A percentile compares a stretch with the other conserved stretches of the same genome.
Conservation (phyloP, 2,888 invertebrate genomes). For the Zootermopsis nevadensis region DNA sequence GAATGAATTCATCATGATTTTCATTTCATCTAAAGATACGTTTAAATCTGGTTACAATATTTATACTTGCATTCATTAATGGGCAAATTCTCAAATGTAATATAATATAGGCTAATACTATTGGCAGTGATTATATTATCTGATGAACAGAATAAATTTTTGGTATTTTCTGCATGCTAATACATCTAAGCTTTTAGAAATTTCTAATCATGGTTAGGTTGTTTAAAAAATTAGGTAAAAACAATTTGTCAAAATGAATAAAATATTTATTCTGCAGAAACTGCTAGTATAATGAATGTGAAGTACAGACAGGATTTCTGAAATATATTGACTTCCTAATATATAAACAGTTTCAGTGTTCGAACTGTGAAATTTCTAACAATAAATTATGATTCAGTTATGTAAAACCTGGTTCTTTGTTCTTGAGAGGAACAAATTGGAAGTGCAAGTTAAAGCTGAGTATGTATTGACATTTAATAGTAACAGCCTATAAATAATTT, state of each 20-base stretch:
- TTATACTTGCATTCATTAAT: background rate
- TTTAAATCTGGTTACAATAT: background rate
- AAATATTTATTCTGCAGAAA: no score
- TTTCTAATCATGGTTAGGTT: no score
- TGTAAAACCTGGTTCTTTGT: background rate
- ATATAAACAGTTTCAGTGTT: background rate
- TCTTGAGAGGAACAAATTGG: background rate
- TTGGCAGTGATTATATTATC: background rate
- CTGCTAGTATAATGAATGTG: no score
- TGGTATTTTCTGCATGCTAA: no score
- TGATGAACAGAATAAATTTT: no score
- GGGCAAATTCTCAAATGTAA: background rate
- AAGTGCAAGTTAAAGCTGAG: background rate
- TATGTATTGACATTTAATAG: background rate
- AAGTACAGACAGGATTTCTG: no score
- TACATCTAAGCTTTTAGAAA: no score
- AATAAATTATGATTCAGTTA: background rate
- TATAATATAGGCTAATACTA: background rate
- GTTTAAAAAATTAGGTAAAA: no score
- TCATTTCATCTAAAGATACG: background rate
- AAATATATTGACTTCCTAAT: no score
- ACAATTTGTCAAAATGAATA: no score
- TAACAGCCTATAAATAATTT: background rate
- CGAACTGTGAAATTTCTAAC: background rate
- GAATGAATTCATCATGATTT: background rate